phyloP scores from a whole-genome alignment of 2,113 vertebrate genomes.

The Neolamprologus brichardi region DNA sequence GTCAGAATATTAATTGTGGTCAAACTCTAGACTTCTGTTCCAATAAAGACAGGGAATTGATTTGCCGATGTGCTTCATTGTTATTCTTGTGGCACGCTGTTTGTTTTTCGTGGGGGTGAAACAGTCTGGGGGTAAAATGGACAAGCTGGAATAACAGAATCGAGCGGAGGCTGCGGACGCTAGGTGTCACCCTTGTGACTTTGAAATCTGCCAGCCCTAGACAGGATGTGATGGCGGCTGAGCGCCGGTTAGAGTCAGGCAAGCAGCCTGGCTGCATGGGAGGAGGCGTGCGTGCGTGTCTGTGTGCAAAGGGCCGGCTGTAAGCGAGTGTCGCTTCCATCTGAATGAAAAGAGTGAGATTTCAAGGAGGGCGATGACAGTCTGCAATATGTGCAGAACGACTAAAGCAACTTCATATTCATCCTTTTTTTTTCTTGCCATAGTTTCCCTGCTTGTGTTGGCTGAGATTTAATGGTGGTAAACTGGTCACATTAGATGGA shows the following conservation, averaged over 20 bases:
- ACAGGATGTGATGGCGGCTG: slow-evolving; percentile 29
- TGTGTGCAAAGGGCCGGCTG: not conserved
- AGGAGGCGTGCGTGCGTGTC: not conserved
- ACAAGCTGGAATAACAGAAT: not conserved
- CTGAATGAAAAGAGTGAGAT: slow-evolving; percentile 14
- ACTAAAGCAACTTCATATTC: not conserved
- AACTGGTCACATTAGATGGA: not conserved
- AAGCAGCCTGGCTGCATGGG: slow-evolving; percentile 6
- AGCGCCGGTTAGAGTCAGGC: not conserved
- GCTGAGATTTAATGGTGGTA: not conserved
- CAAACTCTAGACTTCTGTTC: slow-evolving; percentile 20
- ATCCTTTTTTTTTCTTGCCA: not conserved
- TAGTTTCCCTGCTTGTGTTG: not conserved
- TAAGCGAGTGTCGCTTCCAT: not conserved
- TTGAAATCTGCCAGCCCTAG: slow-evolving; percentile 45
- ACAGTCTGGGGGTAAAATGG: not conserved
- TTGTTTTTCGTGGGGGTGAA: slow-evolving; percentile 9
- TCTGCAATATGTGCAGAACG: not conserved
- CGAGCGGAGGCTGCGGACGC: slow-evolving; percentile 47
- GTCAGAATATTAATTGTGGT: slow-evolving; percentile 38
- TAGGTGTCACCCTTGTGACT: slow-evolving; percentile 82
- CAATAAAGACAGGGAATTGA: slow-evolving; percentile 30
- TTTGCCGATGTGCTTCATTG: slow-evolving; percentile 27
- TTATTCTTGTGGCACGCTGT: slow-evolving; percentile 1
- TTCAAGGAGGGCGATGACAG: slow-evolving; percentile 13